phyloP scores from a whole-genome alignment of 1,140 invertebrate genomes.

The Anastrepha ludens region DNA sequence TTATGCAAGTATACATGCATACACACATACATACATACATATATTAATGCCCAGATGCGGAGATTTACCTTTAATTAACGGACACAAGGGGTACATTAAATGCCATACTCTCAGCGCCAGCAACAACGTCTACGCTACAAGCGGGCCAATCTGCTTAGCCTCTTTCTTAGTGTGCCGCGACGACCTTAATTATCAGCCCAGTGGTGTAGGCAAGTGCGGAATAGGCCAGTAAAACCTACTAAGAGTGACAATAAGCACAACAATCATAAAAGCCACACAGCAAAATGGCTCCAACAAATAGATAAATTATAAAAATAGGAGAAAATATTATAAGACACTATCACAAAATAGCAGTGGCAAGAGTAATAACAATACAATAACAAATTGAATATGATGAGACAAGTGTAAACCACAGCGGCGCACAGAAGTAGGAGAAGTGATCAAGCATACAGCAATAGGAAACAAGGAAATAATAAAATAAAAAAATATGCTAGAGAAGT shows the following conservation, averaged over 20 bases:
- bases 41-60: neutral
- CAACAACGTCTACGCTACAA: neutral
- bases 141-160: conserved; percentile 25
- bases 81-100: neutral
- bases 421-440: neutral
- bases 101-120: neutral
- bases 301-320: neutral
- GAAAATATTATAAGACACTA: conserved; percentile 19
- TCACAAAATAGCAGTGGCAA: conserved; percentile 2
- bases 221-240: conserved; percentile 17
- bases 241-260: conserved; percentile 16
- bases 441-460: neutral
- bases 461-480: neutral
- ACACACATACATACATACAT: too few species aligned
- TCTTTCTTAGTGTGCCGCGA: conserved; percentile 17
- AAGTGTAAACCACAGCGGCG: neutral
- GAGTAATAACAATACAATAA: conserved; percentile 1
- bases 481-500: neutral
- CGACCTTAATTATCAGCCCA: conserved; percentile 24
- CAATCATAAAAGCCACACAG: conserved; percentile 6
- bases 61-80: neutral
- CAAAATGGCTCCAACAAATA: conserved; percentile 15
- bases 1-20: neutral
- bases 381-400: neutral
- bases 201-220: neutral